Conservation (phyloP, 2,797 vertebrate genomes). For the Rhyacichthys aspro region DNA sequence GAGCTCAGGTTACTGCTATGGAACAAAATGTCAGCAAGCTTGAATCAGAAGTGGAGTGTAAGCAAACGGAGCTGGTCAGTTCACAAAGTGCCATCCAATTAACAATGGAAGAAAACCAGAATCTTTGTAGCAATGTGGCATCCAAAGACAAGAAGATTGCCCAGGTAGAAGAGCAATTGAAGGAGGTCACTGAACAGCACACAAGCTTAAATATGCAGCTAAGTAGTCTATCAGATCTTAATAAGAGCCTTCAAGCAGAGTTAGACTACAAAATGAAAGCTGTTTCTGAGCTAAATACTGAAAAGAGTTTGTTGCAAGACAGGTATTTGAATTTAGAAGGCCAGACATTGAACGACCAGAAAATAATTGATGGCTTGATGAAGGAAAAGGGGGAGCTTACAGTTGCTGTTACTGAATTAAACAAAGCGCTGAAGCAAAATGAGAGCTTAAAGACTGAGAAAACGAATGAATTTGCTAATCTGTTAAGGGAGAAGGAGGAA, state of each 20-base stretch:
- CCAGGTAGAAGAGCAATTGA: slow-evolving; percentile 66
- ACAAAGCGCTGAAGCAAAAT: slow-evolving; percentile 68
- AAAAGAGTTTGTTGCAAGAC: slow-evolving; percentile 66
- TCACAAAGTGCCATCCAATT: slow-evolving; percentile 53
- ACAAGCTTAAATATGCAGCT: slow-evolving; percentile 65
- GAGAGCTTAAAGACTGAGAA: slow-evolving; percentile 75
- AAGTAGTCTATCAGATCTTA: slow-evolving; percentile 70
- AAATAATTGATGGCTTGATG: slow-evolving; percentile 63
- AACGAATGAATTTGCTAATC: slow-evolving; percentile 74
- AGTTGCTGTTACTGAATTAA: slow-evolving; percentile 70
- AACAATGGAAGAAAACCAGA: slow-evolving; percentile 55
- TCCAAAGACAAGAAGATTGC: slow-evolving; percentile 72
- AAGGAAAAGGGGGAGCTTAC: slow-evolving; percentile 77
- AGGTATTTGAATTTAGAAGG: slow-evolving; percentile 66
- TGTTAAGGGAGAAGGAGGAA: slow-evolving; percentile 77
- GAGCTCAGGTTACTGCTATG: slow-evolving; percentile 56
- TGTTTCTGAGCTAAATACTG: slow-evolving; percentile 59
- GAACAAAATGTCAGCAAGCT: slow-evolving; percentile 67
- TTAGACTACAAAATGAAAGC: slow-evolving; percentile 61
- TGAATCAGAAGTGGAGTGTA: slow-evolving; percentile 58
- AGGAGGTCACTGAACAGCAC: slow-evolving; percentile 51
- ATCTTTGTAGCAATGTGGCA: slow-evolving; percentile 65
- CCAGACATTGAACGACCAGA: slow-evolving; percentile 71
- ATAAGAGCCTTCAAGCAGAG: slow-evolving; percentile 75
- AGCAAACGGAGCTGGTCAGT: slow-evolving; percentile 32